Evolutionary conservation across 2,888 invertebrate genomes (phyloP), one percentile per base, ranked within the genome.

Genomic region (Yponomeuta sedellus): DNA sequence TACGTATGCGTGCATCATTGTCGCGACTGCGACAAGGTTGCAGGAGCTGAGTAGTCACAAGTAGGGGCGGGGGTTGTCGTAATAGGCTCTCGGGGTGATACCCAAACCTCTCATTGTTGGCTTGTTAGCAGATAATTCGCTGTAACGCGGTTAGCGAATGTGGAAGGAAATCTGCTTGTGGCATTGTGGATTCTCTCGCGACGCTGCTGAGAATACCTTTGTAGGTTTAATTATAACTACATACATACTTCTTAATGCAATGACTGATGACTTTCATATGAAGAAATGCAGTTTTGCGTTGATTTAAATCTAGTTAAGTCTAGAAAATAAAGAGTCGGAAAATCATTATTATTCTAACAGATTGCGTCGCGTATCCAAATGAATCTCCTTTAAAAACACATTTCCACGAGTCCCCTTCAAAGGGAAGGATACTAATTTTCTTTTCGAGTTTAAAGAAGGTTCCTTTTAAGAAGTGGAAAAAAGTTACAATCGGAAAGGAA

Each of bases 401-500:
- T 82, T 79, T 77, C 77, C 77, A 72, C 59, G 20, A 56, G 34
- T 57, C 58, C 82, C 82, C 86, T 85, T 86, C 87, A 89, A 88
- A 89, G 87, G 86, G 83, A 85, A 85, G 86, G 82, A 86, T 82
- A 86, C 88, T 88, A 89, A 89, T 90, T 91, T 89, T 85, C 88
- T 89, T 52, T 86, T 82, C 81, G 79, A 86, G 81, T 88, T 85
- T 82, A 84, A 91, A 90, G 86, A 88, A 88, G 88, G 85, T 87
- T 88, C 84, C 85, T 88, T 88, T 87, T 86, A 85, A 88, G 87
- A 82, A 85, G 85, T 88, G 82, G 86, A 90, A 89, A 90, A 89
- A 91, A 91, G 89, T 90, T 91, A 90, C 90, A 90, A 90, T 88
- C 90, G 88, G 87, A 90, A 86, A 85, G 88, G 88, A 88, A 91